phyloP scores from a whole-genome alignment of 2,113 vertebrate species.

The Chaetura pelagica region DNA sequence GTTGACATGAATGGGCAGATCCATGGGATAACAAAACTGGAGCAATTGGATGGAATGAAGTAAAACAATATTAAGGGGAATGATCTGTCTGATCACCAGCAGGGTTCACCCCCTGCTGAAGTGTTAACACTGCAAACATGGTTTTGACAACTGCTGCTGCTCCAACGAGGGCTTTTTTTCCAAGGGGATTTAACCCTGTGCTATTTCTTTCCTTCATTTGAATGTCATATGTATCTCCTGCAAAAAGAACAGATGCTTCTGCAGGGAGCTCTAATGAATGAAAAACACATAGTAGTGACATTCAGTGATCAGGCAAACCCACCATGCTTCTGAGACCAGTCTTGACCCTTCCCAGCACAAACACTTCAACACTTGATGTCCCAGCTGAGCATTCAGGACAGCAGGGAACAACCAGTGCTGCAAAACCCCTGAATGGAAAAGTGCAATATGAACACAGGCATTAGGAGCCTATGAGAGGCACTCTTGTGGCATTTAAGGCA shows the following conservation, averaged over 20 bases:
- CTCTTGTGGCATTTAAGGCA: background rate
- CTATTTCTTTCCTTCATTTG: background rate
- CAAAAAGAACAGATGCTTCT: background rate
- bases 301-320: background rate
- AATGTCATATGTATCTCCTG: background rate
- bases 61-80: constrained; percentile 61
- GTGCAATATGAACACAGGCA: rapidly evolving
- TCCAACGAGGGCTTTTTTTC: background rate
- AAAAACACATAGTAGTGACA: background rate
- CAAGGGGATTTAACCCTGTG: background rate
- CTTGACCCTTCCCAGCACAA: background rate
- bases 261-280: background rate
- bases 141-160: background rate
- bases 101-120: background rate
- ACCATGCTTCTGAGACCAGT: background rate
- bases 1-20: constrained; percentile 57
- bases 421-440: background rate
- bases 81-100: background rate
- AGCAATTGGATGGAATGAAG: constrained; percentile 25
- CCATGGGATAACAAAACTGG: constrained; percentile 20
- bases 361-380: background rate
- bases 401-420: background rate
- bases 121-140: background rate
- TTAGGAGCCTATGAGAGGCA: background rate
- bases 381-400: background rate